Conservation (phyloP, 2,888 invertebrate genomes). For the Tridacna gigas region DNA sequence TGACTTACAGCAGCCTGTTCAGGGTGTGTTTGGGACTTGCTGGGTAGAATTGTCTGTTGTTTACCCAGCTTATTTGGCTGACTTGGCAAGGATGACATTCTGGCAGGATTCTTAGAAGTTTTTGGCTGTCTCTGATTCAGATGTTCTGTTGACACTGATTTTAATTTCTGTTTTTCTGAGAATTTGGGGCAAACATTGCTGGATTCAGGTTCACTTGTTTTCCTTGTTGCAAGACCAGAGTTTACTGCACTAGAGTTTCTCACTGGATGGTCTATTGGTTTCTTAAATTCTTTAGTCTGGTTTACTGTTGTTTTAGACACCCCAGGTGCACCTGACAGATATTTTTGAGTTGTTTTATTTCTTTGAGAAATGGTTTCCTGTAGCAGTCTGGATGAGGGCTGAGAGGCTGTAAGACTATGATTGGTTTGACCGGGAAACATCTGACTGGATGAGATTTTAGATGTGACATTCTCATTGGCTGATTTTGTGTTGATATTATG, state of each 20-base stretch:
- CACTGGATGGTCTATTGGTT: conserved; percentile 51
- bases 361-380: conserved; percentile 62
- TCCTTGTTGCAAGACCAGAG: conserved; percentile 24
- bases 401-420: background rate
- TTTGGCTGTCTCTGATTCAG: conserved; percentile 37
- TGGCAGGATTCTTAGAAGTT: background rate
- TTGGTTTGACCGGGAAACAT: background rate
- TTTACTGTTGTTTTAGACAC: conserved; percentile 26
- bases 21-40: background rate
- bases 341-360: conserved; percentile 60
- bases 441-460: background rate
- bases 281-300: conserved; percentile 54
- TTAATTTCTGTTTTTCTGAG: conserved; percentile 46
- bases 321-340: conserved; percentile 47
- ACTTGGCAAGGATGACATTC: background rate
- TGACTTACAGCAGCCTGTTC: background rate
- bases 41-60: background rate
- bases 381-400: conserved; percentile 47
- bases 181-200: conserved; percentile 5
- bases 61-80: background rate
- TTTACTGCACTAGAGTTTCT: conserved; percentile 8
- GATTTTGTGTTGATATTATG: background rate
- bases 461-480: background rate
- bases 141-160: conserved; percentile 45
- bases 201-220: conserved; percentile 7